Conservation (phyloP, 2,888 invertebrate species). For the Diloba caeruleocephala region DNA sequence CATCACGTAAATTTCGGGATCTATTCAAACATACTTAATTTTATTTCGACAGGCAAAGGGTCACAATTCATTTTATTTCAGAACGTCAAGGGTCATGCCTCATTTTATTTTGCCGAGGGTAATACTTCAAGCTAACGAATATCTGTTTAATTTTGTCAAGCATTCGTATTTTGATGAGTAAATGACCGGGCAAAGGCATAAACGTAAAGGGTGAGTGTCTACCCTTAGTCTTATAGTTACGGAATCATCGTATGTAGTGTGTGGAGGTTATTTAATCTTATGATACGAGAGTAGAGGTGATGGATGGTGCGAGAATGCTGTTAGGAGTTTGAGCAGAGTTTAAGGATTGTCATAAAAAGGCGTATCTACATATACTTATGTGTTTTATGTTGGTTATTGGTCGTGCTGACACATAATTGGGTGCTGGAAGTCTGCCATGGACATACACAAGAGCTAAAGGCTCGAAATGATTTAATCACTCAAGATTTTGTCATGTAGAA, state of each 20-base stretch:
- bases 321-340: background rate
- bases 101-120: constrained; percentile 29
- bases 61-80: constrained; percentile 39
- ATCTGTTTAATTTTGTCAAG: constrained; percentile 37
- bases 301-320: background rate
- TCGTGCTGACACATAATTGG: too few relatives aligned
- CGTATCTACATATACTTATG: too few relatives aligned
- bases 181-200: constrained; percentile 3
- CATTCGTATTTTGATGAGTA: constrained; percentile 14
- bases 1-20: constrained; percentile 36
- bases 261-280: background rate
- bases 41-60: constrained; percentile 38
- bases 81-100: constrained; percentile 24
- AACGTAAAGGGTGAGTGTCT: background rate
- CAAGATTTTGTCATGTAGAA: too few relatives aligned
- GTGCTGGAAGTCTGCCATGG: too few relatives aligned
- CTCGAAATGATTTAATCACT: too few relatives aligned
- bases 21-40: constrained; percentile 42
- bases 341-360: too few relatives aligned
- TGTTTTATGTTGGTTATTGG: too few relatives aligned
- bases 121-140: constrained; percentile 32
- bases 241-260: background rate
- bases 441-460: too few relatives aligned
- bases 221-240: background rate
- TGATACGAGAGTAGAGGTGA: background rate